These are phyloP conservation scores for Morpho achilles DNA, from an alignment of 2,888 invertebrate species.

Conservation along the genomic window DNA sequence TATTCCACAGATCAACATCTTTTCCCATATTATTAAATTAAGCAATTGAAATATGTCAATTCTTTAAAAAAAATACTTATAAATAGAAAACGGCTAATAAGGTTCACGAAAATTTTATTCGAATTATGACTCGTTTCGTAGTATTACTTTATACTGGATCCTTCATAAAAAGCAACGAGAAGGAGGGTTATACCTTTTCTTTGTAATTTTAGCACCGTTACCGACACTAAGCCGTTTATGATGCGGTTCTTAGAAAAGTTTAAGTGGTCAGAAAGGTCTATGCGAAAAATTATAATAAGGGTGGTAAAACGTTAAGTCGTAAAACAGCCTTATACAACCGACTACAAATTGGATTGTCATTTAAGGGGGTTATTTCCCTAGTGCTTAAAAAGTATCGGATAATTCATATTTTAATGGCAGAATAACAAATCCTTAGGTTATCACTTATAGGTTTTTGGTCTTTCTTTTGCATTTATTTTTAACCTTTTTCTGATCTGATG, in stretches of 20 bases:
- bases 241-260: constrained; percentile 69
- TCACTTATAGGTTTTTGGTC: too few species aligned
- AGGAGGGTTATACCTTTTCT: constrained; percentile 63
- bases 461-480: too few species aligned
- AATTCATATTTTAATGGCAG: too few species aligned
- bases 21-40: too few species aligned
- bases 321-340: constrained; percentile 22
- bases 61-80: too few species aligned
- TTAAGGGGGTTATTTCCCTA: not conserved
- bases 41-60: too few species aligned
- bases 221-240: constrained; percentile 72
- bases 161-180: constrained; percentile 70
- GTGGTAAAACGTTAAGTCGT: constrained; percentile 21
- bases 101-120: constrained; percentile 70
- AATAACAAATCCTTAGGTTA: too few species aligned
- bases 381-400: too few species aligned
- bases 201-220: constrained; percentile 71
- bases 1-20: too few species aligned
- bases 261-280: constrained; percentile 52
- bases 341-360: constrained; percentile 18
- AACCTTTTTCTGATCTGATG: too few species aligned
- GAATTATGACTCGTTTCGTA: constrained; percentile 64
- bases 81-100: constrained; percentile 1
- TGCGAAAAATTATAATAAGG: constrained; percentile 32
- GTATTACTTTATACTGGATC: constrained; percentile 64